phyloP scores from a whole-genome alignment of 2,797 vertebrate genomes.

The Falco rusticolus region DNA sequence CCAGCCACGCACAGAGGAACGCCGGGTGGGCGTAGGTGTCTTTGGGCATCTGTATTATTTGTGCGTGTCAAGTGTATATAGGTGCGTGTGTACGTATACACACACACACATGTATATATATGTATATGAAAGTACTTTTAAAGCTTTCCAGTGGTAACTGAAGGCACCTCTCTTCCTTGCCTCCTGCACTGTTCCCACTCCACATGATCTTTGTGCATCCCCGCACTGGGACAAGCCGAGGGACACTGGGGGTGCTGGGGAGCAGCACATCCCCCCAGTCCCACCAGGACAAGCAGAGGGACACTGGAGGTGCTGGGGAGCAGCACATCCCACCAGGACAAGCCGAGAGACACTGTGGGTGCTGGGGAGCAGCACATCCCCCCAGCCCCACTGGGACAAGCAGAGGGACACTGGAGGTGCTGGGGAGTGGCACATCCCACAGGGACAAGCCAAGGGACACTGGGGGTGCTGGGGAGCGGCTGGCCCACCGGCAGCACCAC shows the following conservation, averaged over 20 bases:
- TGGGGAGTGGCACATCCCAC: too few relatives aligned
- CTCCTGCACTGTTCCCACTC: accelerated
- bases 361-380: background rate
- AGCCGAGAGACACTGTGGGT: background rate
- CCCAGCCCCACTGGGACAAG: too few relatives aligned
- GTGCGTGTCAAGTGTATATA: background rate
- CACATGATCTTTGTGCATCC: background rate
- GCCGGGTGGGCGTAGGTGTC: accelerated
- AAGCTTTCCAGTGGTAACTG: background rate
- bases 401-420: too few relatives aligned
- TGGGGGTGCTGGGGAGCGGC: too few relatives aligned
- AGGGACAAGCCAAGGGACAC: too few relatives aligned
- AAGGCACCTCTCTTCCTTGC: background rate
- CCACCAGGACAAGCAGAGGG: too few relatives aligned
- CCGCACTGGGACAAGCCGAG: accelerated
- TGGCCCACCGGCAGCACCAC: background rate
- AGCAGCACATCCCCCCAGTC: too few relatives aligned
- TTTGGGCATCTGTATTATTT: background rate
- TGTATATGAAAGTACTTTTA: accelerated
- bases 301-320: background rate
- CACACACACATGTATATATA: accelerated
- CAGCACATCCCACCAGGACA: too few relatives aligned
- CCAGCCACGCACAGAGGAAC: background rate
- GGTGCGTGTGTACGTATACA: accelerated
- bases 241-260: background rate